Evolutionary conservation across 2,113 vertebrate species (phyloP).

Genomic region (Nerophis lumbriciformis): DNA sequence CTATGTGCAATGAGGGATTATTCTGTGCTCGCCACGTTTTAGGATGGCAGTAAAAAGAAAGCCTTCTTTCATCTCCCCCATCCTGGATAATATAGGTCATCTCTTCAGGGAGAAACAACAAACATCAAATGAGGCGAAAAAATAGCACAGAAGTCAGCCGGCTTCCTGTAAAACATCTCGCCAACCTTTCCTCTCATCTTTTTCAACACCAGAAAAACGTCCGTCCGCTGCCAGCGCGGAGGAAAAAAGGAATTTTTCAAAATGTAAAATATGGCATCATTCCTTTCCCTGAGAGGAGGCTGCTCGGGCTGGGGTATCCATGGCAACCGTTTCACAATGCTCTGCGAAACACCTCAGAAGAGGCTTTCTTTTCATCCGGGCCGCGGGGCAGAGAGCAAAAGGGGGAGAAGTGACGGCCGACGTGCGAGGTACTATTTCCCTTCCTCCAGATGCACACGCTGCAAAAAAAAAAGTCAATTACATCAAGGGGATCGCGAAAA

Average conservation of each 20-base stretch:
- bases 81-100: slow-evolving; percentile 68
- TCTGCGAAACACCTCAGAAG: slow-evolving; percentile 61
- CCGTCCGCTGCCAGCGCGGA: not conserved
- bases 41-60: slow-evolving; percentile 44
- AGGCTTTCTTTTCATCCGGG: slow-evolving; percentile 58
- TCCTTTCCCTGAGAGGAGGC: slow-evolving; percentile 49
- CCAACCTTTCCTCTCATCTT: no score
- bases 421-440: not conserved
- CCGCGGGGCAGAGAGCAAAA: slow-evolving; percentile 44
- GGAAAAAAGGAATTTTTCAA: slow-evolving; percentile 12
- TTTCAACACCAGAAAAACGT: no score
- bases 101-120: slow-evolving; percentile 63
- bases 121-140: slow-evolving; percentile 57
- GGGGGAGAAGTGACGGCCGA: slow-evolving; percentile 35
- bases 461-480: not conserved
- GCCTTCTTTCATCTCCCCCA: slow-evolving; percentile 62
- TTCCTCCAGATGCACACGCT: not conserved
- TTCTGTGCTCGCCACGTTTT: slow-evolving; percentile 41
- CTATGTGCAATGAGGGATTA: slow-evolving; percentile 32
- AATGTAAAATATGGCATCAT: slow-evolving; percentile 55
- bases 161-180: no score
- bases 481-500: no score
- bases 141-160: slow-evolving; percentile 43
- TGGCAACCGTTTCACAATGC: slow-evolving; percentile 69
- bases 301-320: slow-evolving; percentile 63